phyloP scores from a whole-genome alignment of 2,113 vertebrate genomes.

The Macquaria ambigua region DNA sequence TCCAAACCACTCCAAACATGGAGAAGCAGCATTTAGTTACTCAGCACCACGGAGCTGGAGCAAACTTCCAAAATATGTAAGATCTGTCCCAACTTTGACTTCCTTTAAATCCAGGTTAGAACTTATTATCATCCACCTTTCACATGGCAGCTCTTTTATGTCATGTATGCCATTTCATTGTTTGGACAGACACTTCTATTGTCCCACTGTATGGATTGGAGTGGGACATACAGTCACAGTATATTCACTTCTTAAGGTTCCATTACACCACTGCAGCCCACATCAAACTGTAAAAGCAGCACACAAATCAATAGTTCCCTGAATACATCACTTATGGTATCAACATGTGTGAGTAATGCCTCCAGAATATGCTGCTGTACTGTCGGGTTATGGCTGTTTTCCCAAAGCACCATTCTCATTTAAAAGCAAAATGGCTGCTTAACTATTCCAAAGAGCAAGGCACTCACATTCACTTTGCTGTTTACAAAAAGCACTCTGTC shows the following conservation, averaged over 20 bases:
- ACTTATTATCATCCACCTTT: background rate
- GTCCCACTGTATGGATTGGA: background rate
- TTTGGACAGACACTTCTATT: background rate
- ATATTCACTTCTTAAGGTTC: background rate
- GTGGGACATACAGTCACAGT: too few relatives aligned
- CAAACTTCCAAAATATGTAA: background rate
- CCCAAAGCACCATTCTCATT: constrained; percentile 15
- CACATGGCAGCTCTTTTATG: background rate
- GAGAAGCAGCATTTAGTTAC: background rate
- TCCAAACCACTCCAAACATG: background rate
- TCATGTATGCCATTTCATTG: constrained; percentile 4
- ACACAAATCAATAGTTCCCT: constrained; percentile 41
- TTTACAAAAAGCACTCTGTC: constrained; percentile 10
- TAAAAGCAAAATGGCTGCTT: constrained; percentile 46
- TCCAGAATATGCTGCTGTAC: constrained; percentile 7
- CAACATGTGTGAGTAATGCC: constrained; percentile 38
- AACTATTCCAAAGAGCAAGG: constrained; percentile 39
- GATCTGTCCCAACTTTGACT: background rate
- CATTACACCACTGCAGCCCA: constrained; percentile 1
- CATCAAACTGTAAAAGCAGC: constrained; percentile 22
- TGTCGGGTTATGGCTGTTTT: constrained; percentile 18
- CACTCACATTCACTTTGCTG: constrained; percentile 22
- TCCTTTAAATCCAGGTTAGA: background rate
- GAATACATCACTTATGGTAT: constrained; percentile 38
- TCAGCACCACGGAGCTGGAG: background rate